Conservation (phyloP, 2,888 invertebrate genomes). For the Agrochola macilenta region DNA sequence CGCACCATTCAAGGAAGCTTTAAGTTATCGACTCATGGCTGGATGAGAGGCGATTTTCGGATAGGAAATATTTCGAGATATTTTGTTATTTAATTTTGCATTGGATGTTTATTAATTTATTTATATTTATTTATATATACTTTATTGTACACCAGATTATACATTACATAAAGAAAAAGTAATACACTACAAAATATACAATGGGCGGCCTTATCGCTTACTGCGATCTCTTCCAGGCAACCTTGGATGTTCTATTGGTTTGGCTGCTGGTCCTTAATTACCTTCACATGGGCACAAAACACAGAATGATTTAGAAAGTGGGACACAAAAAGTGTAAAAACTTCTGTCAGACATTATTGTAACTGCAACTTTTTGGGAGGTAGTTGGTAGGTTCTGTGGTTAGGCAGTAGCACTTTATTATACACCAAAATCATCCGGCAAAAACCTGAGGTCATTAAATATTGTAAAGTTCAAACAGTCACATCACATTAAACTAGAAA, state of each 20-base stretch:
- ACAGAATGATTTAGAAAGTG: not conserved
- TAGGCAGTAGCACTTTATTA: too few relatives aligned
- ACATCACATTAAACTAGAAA: conserved; percentile 3
- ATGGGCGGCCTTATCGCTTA: too few relatives aligned
- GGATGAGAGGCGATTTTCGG: conserved; percentile 25
- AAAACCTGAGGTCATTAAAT: not conserved
- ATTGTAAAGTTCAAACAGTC: not conserved
- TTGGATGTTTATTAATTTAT: too few relatives aligned
- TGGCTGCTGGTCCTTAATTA: not conserved
- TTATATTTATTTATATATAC: too few relatives aligned
- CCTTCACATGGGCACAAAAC: not conserved
- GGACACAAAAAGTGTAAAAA: not conserved
- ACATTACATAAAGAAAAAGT: too few relatives aligned
- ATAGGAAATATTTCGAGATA: not conserved
- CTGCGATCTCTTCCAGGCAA: too few relatives aligned
- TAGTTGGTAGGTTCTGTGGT: not conserved
- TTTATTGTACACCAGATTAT: too few relatives aligned
- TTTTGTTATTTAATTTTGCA: not conserved
- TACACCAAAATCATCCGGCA: not conserved
- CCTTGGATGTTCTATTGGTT: not conserved
- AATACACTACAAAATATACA: too few relatives aligned
- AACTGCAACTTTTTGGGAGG: not conserved
- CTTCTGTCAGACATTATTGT: not conserved
- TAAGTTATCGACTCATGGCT: conserved; percentile 63
- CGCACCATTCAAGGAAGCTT: conserved; percentile 69